phyloP scores from a whole-genome alignment of 2,888 invertebrate species.

The Nemapogon koenigi region DNA sequence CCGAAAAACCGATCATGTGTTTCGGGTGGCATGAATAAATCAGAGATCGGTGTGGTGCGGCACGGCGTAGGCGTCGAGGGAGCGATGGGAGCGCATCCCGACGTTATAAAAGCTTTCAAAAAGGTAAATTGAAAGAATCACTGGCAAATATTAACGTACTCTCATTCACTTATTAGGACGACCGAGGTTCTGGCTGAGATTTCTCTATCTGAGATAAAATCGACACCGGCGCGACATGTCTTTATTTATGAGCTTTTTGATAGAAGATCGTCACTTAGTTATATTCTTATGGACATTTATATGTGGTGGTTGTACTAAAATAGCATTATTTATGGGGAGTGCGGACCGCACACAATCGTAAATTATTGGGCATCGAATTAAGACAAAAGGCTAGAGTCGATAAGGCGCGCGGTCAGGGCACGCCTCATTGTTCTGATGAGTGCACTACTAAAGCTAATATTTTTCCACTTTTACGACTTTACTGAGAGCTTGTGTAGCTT shows the following conservation, averaged over 20 bases:
- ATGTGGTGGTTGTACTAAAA: conserved; percentile 32
- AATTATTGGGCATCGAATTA: conserved; percentile 55
- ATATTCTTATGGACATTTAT: conserved; percentile 27
- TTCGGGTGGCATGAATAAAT: conserved; percentile 61
- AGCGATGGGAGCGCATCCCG: conserved; percentile 30
- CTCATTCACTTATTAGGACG: conserved; percentile 58
- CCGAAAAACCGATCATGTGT: conserved; percentile 56
- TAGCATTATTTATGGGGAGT: conserved; percentile 54
- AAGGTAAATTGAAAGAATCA: conserved; percentile 53
- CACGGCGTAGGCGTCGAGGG: conserved; percentile 42
- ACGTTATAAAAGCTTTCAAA: conserved; percentile 53
- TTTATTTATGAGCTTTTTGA: conserved; percentile 63
- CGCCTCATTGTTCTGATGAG: conserved; percentile 46
- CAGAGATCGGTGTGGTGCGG: conserved; percentile 40
- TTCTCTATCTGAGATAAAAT: conserved; percentile 35
- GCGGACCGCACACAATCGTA: conserved; percentile 35
- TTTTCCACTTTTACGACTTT: conserved; percentile 45
- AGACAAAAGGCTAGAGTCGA: conserved; percentile 54
- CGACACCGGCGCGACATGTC: conserved; percentile 38
- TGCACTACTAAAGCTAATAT: conserved; percentile 43
- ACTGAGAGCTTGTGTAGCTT: conserved; percentile 28
- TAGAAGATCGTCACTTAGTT: conserved; percentile 36
- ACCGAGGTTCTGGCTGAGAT: background rate
- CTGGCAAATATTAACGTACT: conserved; percentile 58
- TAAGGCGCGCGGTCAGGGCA: conserved; percentile 45